phyloP scores from a whole-genome alignment of 2,113 vertebrate genomes.

The Urocynchramus pylzowi region DNA sequence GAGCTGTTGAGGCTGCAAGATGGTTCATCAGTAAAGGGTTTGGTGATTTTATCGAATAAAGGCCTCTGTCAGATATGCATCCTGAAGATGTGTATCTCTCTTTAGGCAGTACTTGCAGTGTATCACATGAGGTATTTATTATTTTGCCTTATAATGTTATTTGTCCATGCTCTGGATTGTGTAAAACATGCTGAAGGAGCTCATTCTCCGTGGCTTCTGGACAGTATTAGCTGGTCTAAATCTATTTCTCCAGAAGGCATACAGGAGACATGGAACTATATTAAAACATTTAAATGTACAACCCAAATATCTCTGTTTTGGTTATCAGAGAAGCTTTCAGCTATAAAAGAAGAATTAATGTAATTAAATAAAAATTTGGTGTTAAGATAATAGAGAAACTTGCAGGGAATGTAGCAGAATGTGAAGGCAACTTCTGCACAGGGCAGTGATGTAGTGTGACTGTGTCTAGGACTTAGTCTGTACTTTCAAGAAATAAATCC shows the following conservation, averaged over 20 bases:
- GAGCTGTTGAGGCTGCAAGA: neutral
- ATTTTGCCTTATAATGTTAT: neutral
- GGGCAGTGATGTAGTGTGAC: neutral
- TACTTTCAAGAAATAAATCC: constrained; percentile 38
- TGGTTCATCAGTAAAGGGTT: neutral
- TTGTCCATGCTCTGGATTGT: neutral
- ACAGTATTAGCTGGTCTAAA: neutral
- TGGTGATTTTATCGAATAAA: neutral
- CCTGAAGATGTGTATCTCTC: neutral
- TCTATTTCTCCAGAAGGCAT: neutral
- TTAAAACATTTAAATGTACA: neutral
- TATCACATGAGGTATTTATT: neutral
- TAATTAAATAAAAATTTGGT: neutral
- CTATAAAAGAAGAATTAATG: neutral
- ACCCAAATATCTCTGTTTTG: neutral
- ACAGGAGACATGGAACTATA: neutral
- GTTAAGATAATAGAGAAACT: neutral
- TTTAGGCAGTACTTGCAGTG: neutral
- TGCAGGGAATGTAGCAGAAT: neutral
- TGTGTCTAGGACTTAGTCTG: neutral
- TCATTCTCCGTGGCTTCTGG: neutral
- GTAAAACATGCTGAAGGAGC: neutral
- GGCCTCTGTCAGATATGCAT: neutral
- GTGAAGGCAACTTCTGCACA: neutral
- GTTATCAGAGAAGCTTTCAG: neutral